These are phyloP conservation scores for Cavia porcellus DNA, from an alignment of 2,113 vertebrate species.

Conservation along the genomic window DNA sequence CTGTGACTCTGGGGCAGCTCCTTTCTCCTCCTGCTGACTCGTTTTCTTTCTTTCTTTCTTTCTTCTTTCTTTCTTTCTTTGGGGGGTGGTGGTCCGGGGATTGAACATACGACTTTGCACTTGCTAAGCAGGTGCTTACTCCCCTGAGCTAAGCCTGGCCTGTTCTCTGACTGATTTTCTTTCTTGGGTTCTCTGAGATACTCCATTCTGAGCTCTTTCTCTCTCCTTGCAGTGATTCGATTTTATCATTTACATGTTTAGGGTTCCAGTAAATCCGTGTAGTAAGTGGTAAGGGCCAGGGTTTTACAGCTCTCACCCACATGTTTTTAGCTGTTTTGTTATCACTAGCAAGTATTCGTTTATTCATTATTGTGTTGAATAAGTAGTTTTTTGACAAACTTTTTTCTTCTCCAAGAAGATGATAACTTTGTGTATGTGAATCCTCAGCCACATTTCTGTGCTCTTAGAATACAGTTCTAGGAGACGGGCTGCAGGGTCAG, in stretches of 20 bases:
- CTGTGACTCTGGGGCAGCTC: too few species aligned
- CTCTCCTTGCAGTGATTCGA: not conserved
- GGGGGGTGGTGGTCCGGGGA: too few species aligned
- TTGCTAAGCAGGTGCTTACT: too few species aligned
- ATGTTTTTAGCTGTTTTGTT: not conserved
- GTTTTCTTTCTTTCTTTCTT: too few species aligned
- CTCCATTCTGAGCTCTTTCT: not conserved
- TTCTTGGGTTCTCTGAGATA: not conserved
- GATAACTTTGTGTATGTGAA: not conserved
- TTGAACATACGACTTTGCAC: too few species aligned
- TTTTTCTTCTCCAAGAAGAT: not conserved
- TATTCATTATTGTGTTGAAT: not conserved
- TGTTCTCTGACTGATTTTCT: too few species aligned
- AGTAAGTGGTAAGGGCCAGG: not conserved
- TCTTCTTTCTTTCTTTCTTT: too few species aligned
- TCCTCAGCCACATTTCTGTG: not conserved
- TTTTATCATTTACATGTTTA: conserved; percentile 24
- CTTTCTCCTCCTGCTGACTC: not conserved
- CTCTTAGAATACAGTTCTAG: conserved; percentile 4
- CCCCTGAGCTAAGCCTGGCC: too few species aligned
- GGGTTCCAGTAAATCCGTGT: not conserved
- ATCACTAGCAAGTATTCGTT: not conserved
- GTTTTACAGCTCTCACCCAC: not conserved
- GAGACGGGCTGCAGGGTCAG: not conserved
- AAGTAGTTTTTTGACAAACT: conserved; percentile 32